Evolutionary conservation across 1,140 invertebrate genomes (phyloP), one percentile per base, ranked within the genome.

Genomic region (Acromyrmex echinatior): DNA sequence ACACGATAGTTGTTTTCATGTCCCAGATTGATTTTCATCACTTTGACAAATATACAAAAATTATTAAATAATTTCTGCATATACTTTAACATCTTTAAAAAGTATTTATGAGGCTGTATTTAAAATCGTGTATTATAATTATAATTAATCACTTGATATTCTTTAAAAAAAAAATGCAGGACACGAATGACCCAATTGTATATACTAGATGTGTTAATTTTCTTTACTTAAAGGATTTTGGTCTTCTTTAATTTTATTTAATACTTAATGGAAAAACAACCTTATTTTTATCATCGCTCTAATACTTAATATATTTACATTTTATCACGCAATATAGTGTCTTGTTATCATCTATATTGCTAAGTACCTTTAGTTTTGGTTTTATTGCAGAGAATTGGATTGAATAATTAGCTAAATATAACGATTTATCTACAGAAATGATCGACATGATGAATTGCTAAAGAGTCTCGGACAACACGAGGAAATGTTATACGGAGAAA

Each of bases 231-330:
- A 6, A 63, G 1, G 18, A 18, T 14, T 16, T 58, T 2, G 6
- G 7, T 25, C 28, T 63, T 28, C 3, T 21, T 21, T 62, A 62
- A 62, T 63, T 63, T 63, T 63, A 63, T 63, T 63, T 63, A 63
- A 63, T 16, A 28, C 25, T 28, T 5, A 58, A 21, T 21, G 56
- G 9, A 58, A 63, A 21, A 18, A 60, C 21, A 60, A 25, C 10
- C 10, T 45, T 45, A 60, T 21, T 9, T 12, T 60, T 60, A 12
- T 10, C 58, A 60, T 4, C 21, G 12, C 3, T 60, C 58, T 25
- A 60, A 25, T 60, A 25, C 10, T 60, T 25, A 60, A 25, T 25
- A 60, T 3, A 25, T 25, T 0, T 60, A 12, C 18, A 60, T 25
- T 25, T 60, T 60, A 10, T 58, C 6, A 60, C 10, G 14, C 9